Evolutionary conservation across 2,113 vertebrate species (phyloP).

Genomic region (Blennius ocellaris): DNA sequence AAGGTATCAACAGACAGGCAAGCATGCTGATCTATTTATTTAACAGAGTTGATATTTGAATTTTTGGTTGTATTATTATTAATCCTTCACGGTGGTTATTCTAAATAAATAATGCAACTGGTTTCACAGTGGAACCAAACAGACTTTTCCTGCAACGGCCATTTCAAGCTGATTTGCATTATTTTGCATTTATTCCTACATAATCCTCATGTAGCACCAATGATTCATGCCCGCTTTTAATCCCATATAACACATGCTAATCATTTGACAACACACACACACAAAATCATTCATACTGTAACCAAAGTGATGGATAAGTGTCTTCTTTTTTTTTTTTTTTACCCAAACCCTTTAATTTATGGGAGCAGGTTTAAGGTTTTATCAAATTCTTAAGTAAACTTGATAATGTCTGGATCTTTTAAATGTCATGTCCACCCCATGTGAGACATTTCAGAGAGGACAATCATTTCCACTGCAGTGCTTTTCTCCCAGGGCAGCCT

Average conservation of each 20-base stretch:
- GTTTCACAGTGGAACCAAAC: slow-evolving; percentile 3
- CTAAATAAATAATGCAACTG: neutral
- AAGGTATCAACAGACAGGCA: no score
- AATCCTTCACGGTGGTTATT: neutral
- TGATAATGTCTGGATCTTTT: slow-evolving; percentile 7
- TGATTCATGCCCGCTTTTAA: slow-evolving; percentile 57
- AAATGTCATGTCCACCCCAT: neutral
- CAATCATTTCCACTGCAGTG: slow-evolving; percentile 34
- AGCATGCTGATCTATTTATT: no score
- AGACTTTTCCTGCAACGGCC: slow-evolving; percentile 5
- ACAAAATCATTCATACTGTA: no score
- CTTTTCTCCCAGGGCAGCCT: slow-evolving; percentile 32
- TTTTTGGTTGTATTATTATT: neutral
- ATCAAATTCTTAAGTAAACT: neutral
- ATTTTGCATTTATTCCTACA: slow-evolving; percentile 36
- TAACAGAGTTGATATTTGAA: neutral
- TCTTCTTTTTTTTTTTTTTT: no score
- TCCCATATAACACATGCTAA: slow-evolving; percentile 57
- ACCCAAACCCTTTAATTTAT: no score
- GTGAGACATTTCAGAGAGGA: slow-evolving; percentile 30
- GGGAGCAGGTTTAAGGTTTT: neutral
- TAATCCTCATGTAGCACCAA: slow-evolving; percentile 26
- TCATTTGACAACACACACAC: slow-evolving; percentile 27
- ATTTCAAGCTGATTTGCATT: slow-evolving; percentile 34
- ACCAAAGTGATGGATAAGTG: no score